These are phyloP conservation scores for Apodemus speciosus DNA, from an alignment of 2,113 vertebrate genomes.

Conservation along the genomic window DNA sequence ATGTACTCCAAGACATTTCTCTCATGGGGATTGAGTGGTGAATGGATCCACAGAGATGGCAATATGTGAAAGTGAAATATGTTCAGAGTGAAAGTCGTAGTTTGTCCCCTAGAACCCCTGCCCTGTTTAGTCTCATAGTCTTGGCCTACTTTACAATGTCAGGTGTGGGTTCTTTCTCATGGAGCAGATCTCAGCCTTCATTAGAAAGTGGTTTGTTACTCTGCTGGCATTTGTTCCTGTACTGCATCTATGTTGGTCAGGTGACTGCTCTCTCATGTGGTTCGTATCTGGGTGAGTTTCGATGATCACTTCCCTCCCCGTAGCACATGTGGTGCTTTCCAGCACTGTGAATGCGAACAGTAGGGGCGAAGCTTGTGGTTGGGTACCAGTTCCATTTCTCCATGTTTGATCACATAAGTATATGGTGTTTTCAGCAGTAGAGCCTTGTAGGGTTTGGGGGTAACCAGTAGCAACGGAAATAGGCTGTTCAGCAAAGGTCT, in stretches of 20 bases:
- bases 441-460: neutral
- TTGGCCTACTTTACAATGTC: neutral
- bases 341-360: neutral
- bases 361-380: neutral
- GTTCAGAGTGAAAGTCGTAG: neutral
- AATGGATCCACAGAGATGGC: neutral
- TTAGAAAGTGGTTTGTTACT: neutral
- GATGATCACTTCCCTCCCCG: rapidly evolving
- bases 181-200: neutral
- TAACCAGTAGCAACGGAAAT: neutral
- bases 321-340: neutral
- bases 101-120: neutral
- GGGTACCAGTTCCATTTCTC: neutral
- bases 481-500: neutral
- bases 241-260: neutral
- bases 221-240: neutral
- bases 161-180: neutral
- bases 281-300: too few relatives aligned
- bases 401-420: neutral
- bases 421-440: neutral
- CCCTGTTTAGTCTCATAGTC: neutral
- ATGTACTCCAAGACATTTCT: neutral
- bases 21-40: neutral
- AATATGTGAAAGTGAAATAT: neutral
- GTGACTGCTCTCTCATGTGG: too few relatives aligned